Evolutionary conservation across 2,113 vertebrate species (phyloP).

Genomic region (Penelope pileata): DNA sequence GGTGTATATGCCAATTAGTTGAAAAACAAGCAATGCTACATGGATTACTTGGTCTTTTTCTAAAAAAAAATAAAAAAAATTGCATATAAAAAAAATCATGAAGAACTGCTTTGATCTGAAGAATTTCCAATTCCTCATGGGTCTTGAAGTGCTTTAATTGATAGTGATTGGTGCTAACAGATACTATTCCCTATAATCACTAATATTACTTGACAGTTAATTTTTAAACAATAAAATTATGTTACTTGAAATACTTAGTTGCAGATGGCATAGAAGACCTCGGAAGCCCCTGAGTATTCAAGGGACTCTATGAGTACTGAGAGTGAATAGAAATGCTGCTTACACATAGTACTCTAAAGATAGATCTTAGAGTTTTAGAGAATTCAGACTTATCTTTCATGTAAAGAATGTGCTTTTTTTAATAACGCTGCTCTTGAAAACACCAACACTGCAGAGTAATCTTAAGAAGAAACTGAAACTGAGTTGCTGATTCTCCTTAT

Average conservation of each 20-base stretch:
- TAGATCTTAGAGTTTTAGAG: background rate
- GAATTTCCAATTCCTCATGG: background rate
- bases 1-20: background rate
- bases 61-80: too few species aligned
- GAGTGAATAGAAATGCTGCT: conserved; percentile 22
- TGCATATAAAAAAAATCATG: background rate
- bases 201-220: conserved; percentile 22
- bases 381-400: background rate
- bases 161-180: background rate
- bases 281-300: conserved; percentile 46
- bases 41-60: background rate
- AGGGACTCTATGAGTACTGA: conserved; percentile 8
- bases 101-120: background rate
- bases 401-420: background rate
- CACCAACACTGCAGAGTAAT: background rate
- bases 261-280: conserved; percentile 14
- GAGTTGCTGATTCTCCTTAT: background rate
- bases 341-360: conserved; percentile 25
- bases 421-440: conserved; percentile 23
- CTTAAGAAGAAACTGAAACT: background rate
- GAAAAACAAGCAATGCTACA: background rate
- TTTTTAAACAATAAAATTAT: conserved; percentile 20
- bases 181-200: background rate
- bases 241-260: conserved; percentile 50
- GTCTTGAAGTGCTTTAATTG: background rate